A percentile compares a stretch with the other conserved stretches of the same genome.
Conservation (phyloP, 2,888 invertebrate species). For the Epinotia ramella region DNA sequence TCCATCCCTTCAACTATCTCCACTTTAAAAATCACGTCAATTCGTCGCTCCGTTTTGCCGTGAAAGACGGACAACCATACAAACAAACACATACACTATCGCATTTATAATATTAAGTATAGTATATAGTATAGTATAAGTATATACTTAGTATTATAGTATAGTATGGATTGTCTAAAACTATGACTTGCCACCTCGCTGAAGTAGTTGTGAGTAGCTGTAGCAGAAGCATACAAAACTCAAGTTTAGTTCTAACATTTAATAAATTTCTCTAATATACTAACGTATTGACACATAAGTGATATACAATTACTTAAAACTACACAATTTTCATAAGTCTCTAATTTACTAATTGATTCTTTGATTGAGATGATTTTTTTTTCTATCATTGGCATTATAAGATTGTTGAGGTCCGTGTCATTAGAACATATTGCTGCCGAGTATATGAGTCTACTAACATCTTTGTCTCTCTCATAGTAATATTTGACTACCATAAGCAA, state of each 20-base stretch:
- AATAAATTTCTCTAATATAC: slow-evolving; percentile 81
- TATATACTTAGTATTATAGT: no score
- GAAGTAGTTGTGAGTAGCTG: no score
- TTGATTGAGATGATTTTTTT: slow-evolving; percentile 65
- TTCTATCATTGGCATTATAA: slow-evolving; percentile 71
- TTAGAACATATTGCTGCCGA: slow-evolving; percentile 76
- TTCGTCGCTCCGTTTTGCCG: no score
- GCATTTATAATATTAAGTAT: no score
- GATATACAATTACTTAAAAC: slow-evolving; percentile 76
- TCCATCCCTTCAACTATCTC: no score
- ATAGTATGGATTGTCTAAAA: no score
- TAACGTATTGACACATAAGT: slow-evolving; percentile 79
- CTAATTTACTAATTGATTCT: slow-evolving; percentile 66
- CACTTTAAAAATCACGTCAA: no score
- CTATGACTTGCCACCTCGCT: no score
- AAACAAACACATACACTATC: no score
- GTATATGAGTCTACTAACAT: slow-evolving; percentile 77
- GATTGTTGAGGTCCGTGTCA: slow-evolving; percentile 70
- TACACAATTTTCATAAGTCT: slow-evolving; percentile 61
- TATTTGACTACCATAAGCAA: slow-evolving; percentile 78
- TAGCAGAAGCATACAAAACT: not conserved
- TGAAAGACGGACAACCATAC: no score
- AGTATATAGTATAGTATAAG: no score
- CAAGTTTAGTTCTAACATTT: slow-evolving; percentile 69
- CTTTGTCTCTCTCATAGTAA: slow-evolving; percentile 70